Evolutionary conservation across 2,888 invertebrate species (phyloP).

Genomic region (Hydriomena furcata): DNA sequence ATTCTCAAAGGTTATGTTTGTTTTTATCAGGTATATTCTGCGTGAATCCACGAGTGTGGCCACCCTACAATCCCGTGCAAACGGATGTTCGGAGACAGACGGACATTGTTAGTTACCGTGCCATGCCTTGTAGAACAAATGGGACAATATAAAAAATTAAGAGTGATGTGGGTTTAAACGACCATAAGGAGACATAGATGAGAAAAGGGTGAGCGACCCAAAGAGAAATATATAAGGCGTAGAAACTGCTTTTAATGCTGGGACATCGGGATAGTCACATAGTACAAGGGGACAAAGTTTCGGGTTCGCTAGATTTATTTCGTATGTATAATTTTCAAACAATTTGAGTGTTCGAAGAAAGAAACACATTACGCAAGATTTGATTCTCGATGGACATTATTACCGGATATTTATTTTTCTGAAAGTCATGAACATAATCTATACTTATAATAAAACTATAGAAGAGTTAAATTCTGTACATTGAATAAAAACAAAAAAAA

Average conservation of each 20-base stretch:
- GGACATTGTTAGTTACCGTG: constrained; percentile 6
- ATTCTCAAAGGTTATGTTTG: too few species aligned
- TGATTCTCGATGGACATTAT: too few species aligned
- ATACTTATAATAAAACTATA: too few species aligned
- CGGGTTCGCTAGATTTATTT: too few species aligned
- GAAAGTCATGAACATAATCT: too few species aligned
- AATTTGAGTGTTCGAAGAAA: not conserved
- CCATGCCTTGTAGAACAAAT: constrained; percentile 20
- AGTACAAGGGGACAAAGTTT: too few species aligned
- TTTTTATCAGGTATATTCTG: too few species aligned
- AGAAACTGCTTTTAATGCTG: constrained; percentile 7
- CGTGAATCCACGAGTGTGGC: not conserved
- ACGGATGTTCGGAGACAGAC: constrained; percentile 12
- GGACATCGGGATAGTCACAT: constrained; percentile 4
- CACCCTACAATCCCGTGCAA: constrained; percentile 14
- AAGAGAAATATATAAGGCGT: constrained; percentile 9
- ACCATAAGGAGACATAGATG: constrained; percentile 31
- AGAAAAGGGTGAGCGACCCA: constrained; percentile 16
- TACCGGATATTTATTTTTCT: too few species aligned
- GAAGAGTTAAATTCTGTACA: too few species aligned
- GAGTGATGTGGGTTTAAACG: constrained; percentile 44
- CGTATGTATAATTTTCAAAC: not conserved
- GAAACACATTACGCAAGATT: too few species aligned
- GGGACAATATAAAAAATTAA: constrained; percentile 40
- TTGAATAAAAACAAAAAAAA: too few species aligned